These are phyloP conservation scores for Pterocles burchelli DNA, from an alignment of 2,113 vertebrate species.

Conservation along the genomic window DNA sequence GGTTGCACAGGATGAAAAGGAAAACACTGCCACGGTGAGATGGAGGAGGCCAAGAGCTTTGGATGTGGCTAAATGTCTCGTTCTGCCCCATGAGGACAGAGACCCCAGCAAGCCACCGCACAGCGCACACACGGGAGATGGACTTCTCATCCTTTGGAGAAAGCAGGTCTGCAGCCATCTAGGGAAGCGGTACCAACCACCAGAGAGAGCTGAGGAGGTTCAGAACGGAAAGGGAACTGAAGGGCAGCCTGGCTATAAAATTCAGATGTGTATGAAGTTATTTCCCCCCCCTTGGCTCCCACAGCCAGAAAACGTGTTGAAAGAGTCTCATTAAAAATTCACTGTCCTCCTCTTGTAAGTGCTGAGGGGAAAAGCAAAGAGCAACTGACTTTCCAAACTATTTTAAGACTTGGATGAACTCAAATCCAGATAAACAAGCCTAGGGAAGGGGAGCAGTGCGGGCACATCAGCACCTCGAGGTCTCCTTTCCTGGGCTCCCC, in stretches of 20 bases:
- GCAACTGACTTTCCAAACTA: neutral
- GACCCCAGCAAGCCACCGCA: neutral
- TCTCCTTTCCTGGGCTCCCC: neutral
- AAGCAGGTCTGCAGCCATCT: too few relatives aligned
- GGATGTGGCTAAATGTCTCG: neutral
- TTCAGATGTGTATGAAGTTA: neutral
- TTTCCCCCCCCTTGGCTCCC: neutral
- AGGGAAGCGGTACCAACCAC: too few relatives aligned
- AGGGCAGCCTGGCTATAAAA: neutral
- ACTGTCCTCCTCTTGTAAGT: neutral
- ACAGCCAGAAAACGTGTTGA: neutral
- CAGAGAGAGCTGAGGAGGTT: neutral
- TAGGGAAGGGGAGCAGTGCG: neutral
- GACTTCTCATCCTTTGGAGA: neutral
- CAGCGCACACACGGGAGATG: fast-evolving
- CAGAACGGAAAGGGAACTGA: neutral
- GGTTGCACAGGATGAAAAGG: neutral
- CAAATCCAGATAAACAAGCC: neutral
- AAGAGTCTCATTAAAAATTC: neutral
- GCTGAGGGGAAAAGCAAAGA: neutral
- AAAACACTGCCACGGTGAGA: fast-evolving
- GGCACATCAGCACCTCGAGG: neutral
- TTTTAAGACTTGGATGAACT: neutral
- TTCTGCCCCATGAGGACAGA: neutral
- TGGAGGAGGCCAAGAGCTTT: neutral